phyloP scores from a whole-genome alignment of 2,113 vertebrate species.

The Catagonus wagneri region DNA sequence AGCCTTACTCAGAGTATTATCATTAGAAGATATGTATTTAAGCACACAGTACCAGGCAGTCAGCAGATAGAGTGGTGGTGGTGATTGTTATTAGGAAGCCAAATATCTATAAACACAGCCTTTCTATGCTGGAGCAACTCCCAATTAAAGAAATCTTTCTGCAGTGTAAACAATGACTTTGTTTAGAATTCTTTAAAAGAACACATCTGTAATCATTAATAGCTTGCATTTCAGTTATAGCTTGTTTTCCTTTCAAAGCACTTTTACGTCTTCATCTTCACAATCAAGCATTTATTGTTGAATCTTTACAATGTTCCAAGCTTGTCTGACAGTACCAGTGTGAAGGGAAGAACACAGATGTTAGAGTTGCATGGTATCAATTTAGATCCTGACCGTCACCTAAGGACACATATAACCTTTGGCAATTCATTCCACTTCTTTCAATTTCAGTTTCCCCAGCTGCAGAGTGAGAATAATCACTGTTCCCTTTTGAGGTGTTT shows the following conservation, averaged over 20 bases:
- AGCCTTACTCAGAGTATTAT: background rate
- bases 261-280: background rate
- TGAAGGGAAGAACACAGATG: background rate
- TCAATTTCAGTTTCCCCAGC: background rate
- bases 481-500: background rate
- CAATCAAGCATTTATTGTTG: background rate
- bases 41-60: background rate
- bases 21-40: background rate
- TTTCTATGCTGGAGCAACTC: background rate
- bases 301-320: background rate
- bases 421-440: background rate
- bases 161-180: background rate
- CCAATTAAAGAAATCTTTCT: slow-evolving; percentile 46
- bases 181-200: slow-evolving; percentile 51
- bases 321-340: background rate
- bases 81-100: background rate
- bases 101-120: background rate
- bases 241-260: slow-evolving; percentile 39
- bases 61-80: background rate
- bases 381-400: background rate
- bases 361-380: background rate
- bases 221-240: background rate
- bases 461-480: background rate
- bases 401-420: background rate
- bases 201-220: slow-evolving; percentile 41